A percentile compares a stretch with the other conserved stretches of the same genome.
Conservation (phyloP, 1,140 invertebrate genomes). For the Drosophila orosa region DNA sequence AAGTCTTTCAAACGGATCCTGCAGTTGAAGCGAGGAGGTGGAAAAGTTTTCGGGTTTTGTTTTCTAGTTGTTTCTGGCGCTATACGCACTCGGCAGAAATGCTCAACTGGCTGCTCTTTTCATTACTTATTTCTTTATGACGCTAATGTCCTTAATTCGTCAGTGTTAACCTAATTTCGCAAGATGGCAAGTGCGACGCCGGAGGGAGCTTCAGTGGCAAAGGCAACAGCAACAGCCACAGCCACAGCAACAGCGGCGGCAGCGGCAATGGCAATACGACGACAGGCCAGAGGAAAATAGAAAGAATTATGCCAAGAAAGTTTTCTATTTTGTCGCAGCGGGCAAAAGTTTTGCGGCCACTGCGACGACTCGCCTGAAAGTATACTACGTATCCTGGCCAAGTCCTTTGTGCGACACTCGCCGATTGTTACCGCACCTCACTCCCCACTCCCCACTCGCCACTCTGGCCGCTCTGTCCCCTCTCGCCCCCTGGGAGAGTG, state of each 20-base stretch:
- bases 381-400: slow-evolving; percentile 59
- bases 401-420: slow-evolving; percentile 71
- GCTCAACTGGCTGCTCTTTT: slow-evolving; percentile 69
- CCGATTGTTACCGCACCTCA: slow-evolving; percentile 46
- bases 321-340: slow-evolving; percentile 81
- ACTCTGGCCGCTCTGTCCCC: slow-evolving; percentile 6
- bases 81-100: slow-evolving; percentile 72
- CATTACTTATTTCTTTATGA: slow-evolving; percentile 83
- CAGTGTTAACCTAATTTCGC: slow-evolving; percentile 81
- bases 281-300: slow-evolving; percentile 73
- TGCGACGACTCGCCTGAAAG: slow-evolving; percentile 61
- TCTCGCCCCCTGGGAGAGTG: slow-evolving; percentile 33
- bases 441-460: slow-evolving; percentile 16
- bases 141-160: slow-evolving; percentile 82
- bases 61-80: slow-evolving; percentile 42
- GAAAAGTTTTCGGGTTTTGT: slow-evolving; percentile 30
- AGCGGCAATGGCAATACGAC: slow-evolving; percentile 45
- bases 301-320: slow-evolving; percentile 83
- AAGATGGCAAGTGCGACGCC: slow-evolving; percentile 50
- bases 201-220: slow-evolving; percentile 51
- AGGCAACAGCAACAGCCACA: slow-evolving; percentile 5
- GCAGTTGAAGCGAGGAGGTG: slow-evolving; percentile 14
- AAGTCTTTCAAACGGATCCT: slow-evolving; percentile 21
- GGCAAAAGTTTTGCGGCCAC: slow-evolving; percentile 80
- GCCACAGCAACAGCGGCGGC: slow-evolving; percentile 18